Base-by-base conservation (phyloP, 2,888 invertebrate species). In the Chrysomela aeneicollis region DNA sequence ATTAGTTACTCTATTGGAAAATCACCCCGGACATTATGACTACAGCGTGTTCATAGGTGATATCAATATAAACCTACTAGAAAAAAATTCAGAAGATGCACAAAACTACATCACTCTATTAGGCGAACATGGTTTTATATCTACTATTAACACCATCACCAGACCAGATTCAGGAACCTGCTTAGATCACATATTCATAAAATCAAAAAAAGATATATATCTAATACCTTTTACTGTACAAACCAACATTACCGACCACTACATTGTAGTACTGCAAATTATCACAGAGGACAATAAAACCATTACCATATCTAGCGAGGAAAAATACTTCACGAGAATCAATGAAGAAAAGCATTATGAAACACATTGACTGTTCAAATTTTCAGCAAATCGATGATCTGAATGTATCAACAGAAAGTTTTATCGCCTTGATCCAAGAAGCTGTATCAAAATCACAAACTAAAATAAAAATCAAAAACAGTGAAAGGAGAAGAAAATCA, bases 101-200 rank as follows among this genome's bases (percentile, higher is more conserved):
- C 51, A 51, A 26, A 22, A n/a, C 12, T 51, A 51, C 51, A 10
- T 21, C 8, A 15, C 10, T 15, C 8, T 15, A 22, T 22, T 51
- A 51, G 51, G 51, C 8, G 51, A 51, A 15, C 22, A 51, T 51
- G 22, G 51, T n/a, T 51, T n/a, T 22, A 12, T 5, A 1, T 51
- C 51, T 8, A 26, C 22, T 6, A 51, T 51, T 8, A 51, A 51
- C 9, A 51, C 51, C 15, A 51, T 15, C 15, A 51, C 51, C 10
- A 51, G 51, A 51, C 51, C 51, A 22, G n/a, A 51, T n/a, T 52
- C 52, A 30, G 52, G 18, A n/a, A 52, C 52, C 12, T 52, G 52
- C 30, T 2, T 52, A n/a, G 52, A 52, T 6, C 52, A 52, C 18
- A 52, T 52, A 9, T 52, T 52, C 30, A 53, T 53, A 9, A 53